Conservation (phyloP, 2,888 invertebrate genomes). For the Drosophila hamatofila region DNA sequence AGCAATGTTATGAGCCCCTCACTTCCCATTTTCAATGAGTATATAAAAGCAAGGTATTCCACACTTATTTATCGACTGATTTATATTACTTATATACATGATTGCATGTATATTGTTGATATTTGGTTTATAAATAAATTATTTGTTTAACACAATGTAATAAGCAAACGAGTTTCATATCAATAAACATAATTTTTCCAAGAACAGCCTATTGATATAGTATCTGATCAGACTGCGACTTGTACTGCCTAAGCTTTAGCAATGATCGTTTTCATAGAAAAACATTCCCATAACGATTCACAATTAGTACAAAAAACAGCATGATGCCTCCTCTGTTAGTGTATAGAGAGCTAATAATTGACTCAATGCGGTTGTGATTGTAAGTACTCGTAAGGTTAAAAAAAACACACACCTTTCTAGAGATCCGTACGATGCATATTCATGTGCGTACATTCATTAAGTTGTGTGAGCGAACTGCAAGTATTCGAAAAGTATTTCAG, state of each 20-base stretch:
- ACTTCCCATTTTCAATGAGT: background rate
- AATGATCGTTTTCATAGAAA: too few relatives aligned
- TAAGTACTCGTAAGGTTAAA: conserved; percentile 26
- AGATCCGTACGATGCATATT: conserved; percentile 26
- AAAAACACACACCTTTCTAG: conserved; percentile 10
- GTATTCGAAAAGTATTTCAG: conserved; percentile 39
- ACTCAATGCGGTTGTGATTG: conserved; percentile 33
- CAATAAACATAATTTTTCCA: background rate
- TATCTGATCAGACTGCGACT: background rate
- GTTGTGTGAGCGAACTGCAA: conserved; percentile 24
- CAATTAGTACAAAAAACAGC: background rate
- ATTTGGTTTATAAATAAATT: background rate
- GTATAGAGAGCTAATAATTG: conserved; percentile 20
- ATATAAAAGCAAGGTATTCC: background rate
- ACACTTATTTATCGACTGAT: background rate
- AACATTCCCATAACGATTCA: background rate
- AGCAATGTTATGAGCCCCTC: background rate
- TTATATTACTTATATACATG: background rate
- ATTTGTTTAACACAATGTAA: background rate
- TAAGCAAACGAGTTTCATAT: background rate
- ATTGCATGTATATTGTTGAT: background rate
- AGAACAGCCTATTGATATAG: background rate
- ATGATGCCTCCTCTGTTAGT: background rate
- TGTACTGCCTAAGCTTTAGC: background rate
- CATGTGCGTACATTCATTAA: conserved; percentile 24